Percentiles rank a stretch among this genome's conserved stretches.
Evolutionary conservation across 2,888 invertebrate genomes (phyloP).

Genomic region (Rhabditoides inermis): DNA sequence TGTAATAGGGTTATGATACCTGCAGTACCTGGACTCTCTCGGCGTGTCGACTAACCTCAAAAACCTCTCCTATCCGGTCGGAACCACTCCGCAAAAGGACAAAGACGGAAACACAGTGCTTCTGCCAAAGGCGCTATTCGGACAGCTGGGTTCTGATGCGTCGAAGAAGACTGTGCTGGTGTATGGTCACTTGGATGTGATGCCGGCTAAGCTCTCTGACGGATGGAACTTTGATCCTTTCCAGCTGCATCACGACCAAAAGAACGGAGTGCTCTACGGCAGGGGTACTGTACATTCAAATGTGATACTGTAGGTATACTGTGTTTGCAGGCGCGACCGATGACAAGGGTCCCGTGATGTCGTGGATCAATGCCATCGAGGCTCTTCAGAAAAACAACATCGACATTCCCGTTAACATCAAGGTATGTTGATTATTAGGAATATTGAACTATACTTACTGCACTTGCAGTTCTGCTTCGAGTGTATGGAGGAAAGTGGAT

Average conservation of each 20-base stretch:
- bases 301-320: no score
- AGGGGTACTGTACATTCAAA: no score
- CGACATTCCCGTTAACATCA: conserved; percentile 64
- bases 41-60: no score
- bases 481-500: conserved; percentile 96
- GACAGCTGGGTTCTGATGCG: conserved; percentile 67
- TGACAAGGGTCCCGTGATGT: conserved; percentile 71
- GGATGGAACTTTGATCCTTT: conserved; percentile 95
- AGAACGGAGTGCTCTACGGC: conserved; percentile 76
- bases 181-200: conserved; percentile 96
- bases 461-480: conserved; percentile 74
- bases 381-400: conserved; percentile 70
- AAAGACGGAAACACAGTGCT: no score
- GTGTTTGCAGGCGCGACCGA: conserved; percentile 90
- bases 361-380: conserved; percentile 88
- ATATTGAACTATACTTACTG: neutral
- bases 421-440: conserved; percentile 40
- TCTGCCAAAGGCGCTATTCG: conserved; percentile 35
- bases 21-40: no score
- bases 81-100: no score
- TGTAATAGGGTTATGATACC: no score
- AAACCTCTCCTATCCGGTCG: no score
- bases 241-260: conserved; percentile 71
- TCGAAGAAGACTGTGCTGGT: conserved; percentile 83
- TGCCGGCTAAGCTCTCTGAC: conserved; percentile 66